Base-by-base conservation (phyloP, 2,888 invertebrate species). In the Mythimna impura region DNA sequence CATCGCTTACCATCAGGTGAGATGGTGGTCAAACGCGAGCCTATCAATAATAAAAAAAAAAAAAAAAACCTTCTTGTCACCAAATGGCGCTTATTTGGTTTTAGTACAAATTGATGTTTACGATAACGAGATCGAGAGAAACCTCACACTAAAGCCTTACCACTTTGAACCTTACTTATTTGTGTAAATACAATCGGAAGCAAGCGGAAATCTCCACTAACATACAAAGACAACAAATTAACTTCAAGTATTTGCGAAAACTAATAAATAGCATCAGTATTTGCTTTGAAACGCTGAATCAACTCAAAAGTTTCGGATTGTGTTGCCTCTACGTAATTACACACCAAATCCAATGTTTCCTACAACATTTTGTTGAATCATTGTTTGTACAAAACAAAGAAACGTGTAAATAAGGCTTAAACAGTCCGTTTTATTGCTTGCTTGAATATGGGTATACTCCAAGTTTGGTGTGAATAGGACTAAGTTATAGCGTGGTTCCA, bases 251-350 rank as follows among this genome's bases (percentile, higher is more conserved):
- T 47, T 20, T 25, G 25, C 7, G 25, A 6, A 30, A 20, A 57
- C 55, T 25, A 22, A 14, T 14, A 25, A 25, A 57, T 9, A 57
- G 20, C 57, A 17, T 22, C 22, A 3, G 7, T 57, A 50, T 43
- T 77, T 52, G 6, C n/a, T 55, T 40, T 12, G 34, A 61, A 66
- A 43, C 43, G 71, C 65, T 71, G 55, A 62, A 40, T 76, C 36
- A 36, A 34, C 30, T 8, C 7, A n/a, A 14, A 65, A 65, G 22
- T 76, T 71, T 43, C 20, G 0, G 5, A 61, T 71, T n/a, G 2
- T 22, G n/a, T 40, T 30, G 30, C 43, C 6, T 12, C 40, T 22
- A 57, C 30, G n/a, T 55, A 63, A 66, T 66, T 57, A 71, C 50
- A 75, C 14, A 61, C 12, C 34, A 40, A 52, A 52, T 60, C 34